Evolutionary conservation across 2,888 invertebrate genomes (phyloP).

Genomic region (Agrenia bidenticulata): DNA sequence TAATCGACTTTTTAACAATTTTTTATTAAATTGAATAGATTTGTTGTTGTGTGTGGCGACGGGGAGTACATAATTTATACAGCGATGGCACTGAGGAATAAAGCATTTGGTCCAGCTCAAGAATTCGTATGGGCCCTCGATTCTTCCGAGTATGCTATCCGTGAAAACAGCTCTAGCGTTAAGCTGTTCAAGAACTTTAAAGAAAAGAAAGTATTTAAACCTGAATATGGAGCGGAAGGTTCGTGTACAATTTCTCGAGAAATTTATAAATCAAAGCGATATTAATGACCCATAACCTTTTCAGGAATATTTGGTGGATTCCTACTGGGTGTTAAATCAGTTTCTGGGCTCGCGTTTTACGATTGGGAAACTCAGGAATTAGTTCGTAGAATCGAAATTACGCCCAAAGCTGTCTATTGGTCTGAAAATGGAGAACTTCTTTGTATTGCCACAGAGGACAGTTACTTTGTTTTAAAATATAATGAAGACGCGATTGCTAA

Average conservation of each 20-base stretch:
- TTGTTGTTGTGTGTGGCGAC: conserved; percentile 96
- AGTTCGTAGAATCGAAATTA: conserved; percentile 93
- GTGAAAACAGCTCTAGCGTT: conserved; percentile 86
- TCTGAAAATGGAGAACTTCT: conserved; percentile 92
- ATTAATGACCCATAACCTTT: not conserved
- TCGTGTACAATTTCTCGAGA: conserved; percentile 44
- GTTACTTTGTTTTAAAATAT: conserved; percentile 90
- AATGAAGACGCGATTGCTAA: conserved; percentile 76
- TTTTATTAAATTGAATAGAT: conserved; percentile 57
- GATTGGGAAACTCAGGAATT: conserved; percentile 95
- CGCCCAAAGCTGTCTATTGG: conserved; percentile 92
- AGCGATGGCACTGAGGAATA: conserved; percentile 97
- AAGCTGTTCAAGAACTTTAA: conserved; percentile 98
- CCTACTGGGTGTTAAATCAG: conserved; percentile 86
- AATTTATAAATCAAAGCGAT: conserved; percentile 1
- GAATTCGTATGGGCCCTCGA: conserved; percentile 99
- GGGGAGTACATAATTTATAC: conserved; percentile 99
- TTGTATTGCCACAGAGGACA: conserved; percentile 91
- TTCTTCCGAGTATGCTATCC: conserved; percentile 76
- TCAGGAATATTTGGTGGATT: conserved; percentile 85
- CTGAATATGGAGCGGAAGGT: conserved; percentile 95
- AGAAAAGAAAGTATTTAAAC: conserved; percentile 91
- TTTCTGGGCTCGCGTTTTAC: conserved; percentile 89
- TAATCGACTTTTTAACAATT: conserved; percentile 11
- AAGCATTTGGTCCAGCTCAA: conserved; percentile 96